Base-by-base conservation (phyloP, 2,797 vertebrate species). In the Sarcophilus harrisii region DNA sequence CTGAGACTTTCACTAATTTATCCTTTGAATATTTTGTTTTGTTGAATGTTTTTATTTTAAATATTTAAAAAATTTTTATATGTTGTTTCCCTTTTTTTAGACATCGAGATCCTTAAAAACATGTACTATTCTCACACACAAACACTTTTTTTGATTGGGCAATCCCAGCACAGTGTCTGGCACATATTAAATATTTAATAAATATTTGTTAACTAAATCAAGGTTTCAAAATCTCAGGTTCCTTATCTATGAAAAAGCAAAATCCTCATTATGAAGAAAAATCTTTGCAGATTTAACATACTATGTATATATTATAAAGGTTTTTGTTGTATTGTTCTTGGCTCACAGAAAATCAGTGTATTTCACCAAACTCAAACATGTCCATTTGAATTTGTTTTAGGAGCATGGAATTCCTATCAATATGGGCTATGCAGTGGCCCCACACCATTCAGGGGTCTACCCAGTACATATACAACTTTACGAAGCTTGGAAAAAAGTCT, bases 401-500 rank as follows among this genome's bases (percentile, higher is more conserved):
- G 99, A 99, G 92, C 99, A 99, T 38, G 99, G 99, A 96, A 99
- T 99, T 98, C 99, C 99, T 0, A 99, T 99, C 1, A 98, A 99
- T 98, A 99, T 99, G 99, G 99, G 99, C 87, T 99, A 99, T 4
- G 99, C 99, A 0, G 99, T 99, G 97, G 99, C 99, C 5, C 99
- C 99, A 0, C 99, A 99, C 98, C 99, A 99, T 98, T 99, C 99
- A 0, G 99, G 99, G 0, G 99, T 99, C 92, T 99, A 99, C 98
- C 99, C 99, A 0, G 99, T 99, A 38, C 99, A 99, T 96, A 95
- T 99, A 96, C 99, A 99, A 98, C 99, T 99, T 14, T 99, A 99
- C 18, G 99, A 99, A 98, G 99, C 99, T 10, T 99, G 99, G 99
- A 99, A 99, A 97, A 99, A 99, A 30, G 99, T 99, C 93, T 99